A percentile compares a stretch with the other conserved stretches of the same genome.
Evolutionary conservation across 1,140 invertebrate genomes (phyloP).

Genomic region (Drosophila simulans): DNA sequence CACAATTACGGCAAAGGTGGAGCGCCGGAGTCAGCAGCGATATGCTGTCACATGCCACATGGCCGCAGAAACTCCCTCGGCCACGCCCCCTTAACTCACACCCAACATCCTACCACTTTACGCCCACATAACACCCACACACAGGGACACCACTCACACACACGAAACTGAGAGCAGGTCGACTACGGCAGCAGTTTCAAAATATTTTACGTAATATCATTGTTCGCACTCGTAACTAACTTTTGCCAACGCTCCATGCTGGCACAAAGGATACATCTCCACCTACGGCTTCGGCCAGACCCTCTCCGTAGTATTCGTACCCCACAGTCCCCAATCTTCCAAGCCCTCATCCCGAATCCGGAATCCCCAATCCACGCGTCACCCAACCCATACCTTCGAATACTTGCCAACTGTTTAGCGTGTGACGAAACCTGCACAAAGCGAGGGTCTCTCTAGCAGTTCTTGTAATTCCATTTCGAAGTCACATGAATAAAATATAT

Average conservation of each 20-base stretch:
- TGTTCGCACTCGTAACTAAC: slow-evolving; percentile 81
- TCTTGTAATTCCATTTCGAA: not conserved
- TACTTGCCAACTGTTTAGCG: slow-evolving; percentile 77
- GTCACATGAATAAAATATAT: too few relatives aligned
- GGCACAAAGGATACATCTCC: slow-evolving; percentile 49
- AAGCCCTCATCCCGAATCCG: slow-evolving; percentile 4
- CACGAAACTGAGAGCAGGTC: slow-evolving; percentile 19
- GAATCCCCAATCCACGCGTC: slow-evolving; percentile 5
- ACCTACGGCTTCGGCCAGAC: not conserved
- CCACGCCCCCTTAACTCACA: slow-evolving; percentile 36
- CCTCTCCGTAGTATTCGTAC: not conserved
- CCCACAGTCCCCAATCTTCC: not conserved
- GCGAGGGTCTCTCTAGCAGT: slow-evolving; percentile 38
- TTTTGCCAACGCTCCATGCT: slow-evolving; percentile 60
- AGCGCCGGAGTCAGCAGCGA: slow-evolving; percentile 65
- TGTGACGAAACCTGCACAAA: slow-evolving; percentile 49
- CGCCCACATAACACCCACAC: slow-evolving; percentile 20
- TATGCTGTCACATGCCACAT: slow-evolving; percentile 80
- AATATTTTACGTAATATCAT: slow-evolving; percentile 84
- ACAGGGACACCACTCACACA: slow-evolving; percentile 18
- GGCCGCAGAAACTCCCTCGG: slow-evolving; percentile 64
- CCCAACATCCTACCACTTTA: not conserved
- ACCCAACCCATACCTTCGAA: slow-evolving; percentile 39
- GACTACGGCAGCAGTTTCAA: slow-evolving; percentile 68
- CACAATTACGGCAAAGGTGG: slow-evolving; percentile 78